Conservation (phyloP, 1,140 invertebrate species). For the Thaumetopoea pityocampa region DNA sequence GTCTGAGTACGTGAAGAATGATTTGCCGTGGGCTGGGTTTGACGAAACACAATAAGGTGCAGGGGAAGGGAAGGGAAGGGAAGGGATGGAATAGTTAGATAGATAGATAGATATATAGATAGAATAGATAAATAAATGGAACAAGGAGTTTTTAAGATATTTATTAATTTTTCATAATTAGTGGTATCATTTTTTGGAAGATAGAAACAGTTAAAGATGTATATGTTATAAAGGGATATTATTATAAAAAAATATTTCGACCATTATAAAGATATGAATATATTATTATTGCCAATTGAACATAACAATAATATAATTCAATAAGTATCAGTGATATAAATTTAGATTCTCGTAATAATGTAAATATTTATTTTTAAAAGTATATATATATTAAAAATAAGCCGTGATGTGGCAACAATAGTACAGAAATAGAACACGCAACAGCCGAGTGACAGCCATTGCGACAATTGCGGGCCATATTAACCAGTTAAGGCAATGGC, state of each 20-base stretch:
- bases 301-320: too few relatives aligned
- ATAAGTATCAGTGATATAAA: too few relatives aligned
- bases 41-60: constrained; percentile 52
- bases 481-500: constrained; percentile 48
- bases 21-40: constrained; percentile 44
- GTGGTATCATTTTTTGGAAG: too few relatives aligned
- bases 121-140: constrained; percentile 18
- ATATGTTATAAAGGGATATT: too few relatives aligned
- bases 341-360: background rate
- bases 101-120: constrained; percentile 10
- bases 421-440: constrained; percentile 34
- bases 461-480: constrained; percentile 35
- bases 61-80: constrained; percentile 25
- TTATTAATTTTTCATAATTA: background rate
- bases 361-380: too few relatives aligned
- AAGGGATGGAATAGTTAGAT: constrained; percentile 20
- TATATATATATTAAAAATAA: too few relatives aligned
- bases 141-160: background rate
- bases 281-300: too few relatives aligned
- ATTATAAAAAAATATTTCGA: too few relatives aligned
- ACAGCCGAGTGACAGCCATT: constrained; percentile 24
- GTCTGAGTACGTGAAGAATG: constrained; percentile 78
- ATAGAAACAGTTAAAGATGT: too few relatives aligned
- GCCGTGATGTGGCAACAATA: constrained; percentile 23
- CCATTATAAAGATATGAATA: too few relatives aligned